Base-by-base conservation (phyloP, 2,113 vertebrate species). In the Stegostoma tigrinum region DNA sequence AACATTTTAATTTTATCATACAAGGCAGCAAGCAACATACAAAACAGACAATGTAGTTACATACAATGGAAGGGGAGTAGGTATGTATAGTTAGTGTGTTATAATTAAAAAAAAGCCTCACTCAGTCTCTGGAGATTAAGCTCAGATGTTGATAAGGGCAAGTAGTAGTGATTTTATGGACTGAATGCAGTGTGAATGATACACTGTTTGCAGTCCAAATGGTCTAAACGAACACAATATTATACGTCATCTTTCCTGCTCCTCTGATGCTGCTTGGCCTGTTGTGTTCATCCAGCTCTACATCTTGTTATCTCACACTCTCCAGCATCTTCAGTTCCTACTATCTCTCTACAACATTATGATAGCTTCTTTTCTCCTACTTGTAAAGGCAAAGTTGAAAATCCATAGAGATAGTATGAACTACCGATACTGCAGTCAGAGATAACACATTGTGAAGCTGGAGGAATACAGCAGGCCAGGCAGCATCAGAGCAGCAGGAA, bases 311-410 rank as follows among this genome's bases (percentile, higher is more conserved):
- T 48, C 48, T 48, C 48, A 48, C 2, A 48, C 48, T 48, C 48
- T 48, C 48, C 48, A 48, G 48, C 48, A 48, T 48, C 48, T 48
- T 2, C 48, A 48, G 48, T 48, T 48, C 48, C 48, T 48, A 48
- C 48, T 48, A 48, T 48, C 48, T 48, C 48, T 48, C 48, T 1
- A 48, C 48, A 48, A 48, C 89, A 67, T 67, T 66, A 12, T 67
- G 89, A 93, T 61, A 93, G 61, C 17, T 38, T 19, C 61, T 12
- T n/a, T 66, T 1, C 27, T 64, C 89, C 64, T 64, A 3, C 89
- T 91, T 91, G 61, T n/a, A 91, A 64, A 66, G n/a, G 55, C 55
- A 66, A 91, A 66, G 15, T 19, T 91, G 55, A 91, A 91, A 91
- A 66, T 66, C 15, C 15, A 5, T 21, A 6, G 48, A 48, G 48